Percentiles rank a stretch among this genome's conserved stretches.
Evolutionary conservation across 2,797 vertebrate species (phyloP).

Genomic region (Lepus oiostolus): DNA sequence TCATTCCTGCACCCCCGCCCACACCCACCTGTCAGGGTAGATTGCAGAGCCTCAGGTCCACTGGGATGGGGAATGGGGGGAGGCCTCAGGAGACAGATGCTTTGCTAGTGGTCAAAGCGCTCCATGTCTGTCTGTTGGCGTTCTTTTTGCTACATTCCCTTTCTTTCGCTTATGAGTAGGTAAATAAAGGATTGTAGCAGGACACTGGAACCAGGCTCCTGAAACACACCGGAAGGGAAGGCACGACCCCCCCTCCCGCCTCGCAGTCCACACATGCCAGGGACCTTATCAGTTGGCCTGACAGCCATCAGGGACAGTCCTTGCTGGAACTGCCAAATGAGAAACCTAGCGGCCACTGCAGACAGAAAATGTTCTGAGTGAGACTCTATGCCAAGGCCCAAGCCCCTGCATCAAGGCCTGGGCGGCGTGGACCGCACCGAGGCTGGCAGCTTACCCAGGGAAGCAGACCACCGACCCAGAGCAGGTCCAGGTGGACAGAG

Average conservation of each 20-base stretch:
- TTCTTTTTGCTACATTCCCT: background rate
- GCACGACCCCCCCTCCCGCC: background rate
- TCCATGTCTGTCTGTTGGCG: background rate
- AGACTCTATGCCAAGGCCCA: background rate
- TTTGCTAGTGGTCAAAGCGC: slow-evolving; percentile 21
- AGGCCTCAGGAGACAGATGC: background rate
- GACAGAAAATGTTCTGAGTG: background rate
- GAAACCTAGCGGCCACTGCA: background rate
- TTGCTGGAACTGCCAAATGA: background rate
- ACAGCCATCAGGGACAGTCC: background rate
- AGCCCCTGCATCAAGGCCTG: background rate
- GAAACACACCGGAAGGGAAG: background rate
- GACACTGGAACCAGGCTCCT: background rate
- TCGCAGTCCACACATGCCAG: background rate
- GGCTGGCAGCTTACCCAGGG: background rate
- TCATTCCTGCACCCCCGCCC: slow-evolving; percentile 67
- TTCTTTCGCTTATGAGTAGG: slow-evolving; percentile 20
- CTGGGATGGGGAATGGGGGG: background rate
- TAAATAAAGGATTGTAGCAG: slow-evolving; percentile 22
- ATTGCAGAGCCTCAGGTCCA: slow-evolving; percentile 68
- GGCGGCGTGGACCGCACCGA: background rate
- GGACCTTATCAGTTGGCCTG: background rate
- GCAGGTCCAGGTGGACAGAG: background rate
- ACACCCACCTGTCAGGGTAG: slow-evolving; percentile 65
- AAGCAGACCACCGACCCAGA: background rate